These are phyloP conservation scores for Charina bottae DNA, from an alignment of 2,113 vertebrate genomes.

Conservation along the genomic window DNA sequence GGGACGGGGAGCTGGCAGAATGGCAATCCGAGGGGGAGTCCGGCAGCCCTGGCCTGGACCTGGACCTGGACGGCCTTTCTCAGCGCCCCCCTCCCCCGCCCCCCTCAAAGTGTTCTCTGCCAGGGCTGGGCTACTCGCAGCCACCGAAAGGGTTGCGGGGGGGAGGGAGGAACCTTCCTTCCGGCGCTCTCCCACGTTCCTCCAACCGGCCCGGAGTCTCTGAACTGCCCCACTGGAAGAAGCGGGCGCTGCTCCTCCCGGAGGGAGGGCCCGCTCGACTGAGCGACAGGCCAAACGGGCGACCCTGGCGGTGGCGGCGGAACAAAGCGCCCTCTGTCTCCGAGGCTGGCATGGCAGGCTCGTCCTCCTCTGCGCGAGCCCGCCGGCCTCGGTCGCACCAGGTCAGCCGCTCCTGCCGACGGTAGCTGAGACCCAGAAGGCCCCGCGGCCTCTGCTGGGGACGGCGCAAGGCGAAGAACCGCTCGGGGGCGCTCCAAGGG, in stretches of 20 bases:
- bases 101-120: background rate
- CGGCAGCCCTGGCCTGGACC: background rate
- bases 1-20: background rate
- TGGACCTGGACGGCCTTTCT: background rate
- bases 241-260: background rate
- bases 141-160: too few species aligned
- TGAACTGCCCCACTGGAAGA: background rate
- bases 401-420: background rate
- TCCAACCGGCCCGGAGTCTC: background rate
- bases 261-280: background rate
- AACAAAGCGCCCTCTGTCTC: too few species aligned
- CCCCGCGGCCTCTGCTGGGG: background rate
- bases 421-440: background rate
- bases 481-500: background rate
- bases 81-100: background rate
- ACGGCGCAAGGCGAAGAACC: background rate
- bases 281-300: background rate
- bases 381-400: background rate
- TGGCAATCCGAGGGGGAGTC: background rate
- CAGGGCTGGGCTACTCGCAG: background rate
- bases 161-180: background rate
- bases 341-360: too few species aligned
- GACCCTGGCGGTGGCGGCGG: background rate
- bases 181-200: background rate
- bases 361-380: too few species aligned